Evolutionary conservation across 2,113 vertebrate genomes (phyloP).

Genomic region (Echinops telfairi): DNA sequence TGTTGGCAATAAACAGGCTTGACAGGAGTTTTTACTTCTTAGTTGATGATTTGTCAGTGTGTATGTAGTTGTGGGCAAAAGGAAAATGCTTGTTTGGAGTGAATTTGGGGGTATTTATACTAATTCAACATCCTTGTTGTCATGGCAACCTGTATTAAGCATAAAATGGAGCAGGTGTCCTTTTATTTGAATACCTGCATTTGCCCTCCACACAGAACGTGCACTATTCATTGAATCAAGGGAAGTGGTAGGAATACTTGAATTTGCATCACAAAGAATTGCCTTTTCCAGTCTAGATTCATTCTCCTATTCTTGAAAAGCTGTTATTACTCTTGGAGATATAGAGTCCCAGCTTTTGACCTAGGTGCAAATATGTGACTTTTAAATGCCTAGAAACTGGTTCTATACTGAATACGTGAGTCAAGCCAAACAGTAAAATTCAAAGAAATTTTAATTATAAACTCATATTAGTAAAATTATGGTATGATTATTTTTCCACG

Average conservation of each 20-base stretch:
- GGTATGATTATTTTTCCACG: background rate
- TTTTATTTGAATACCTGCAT: constrained; percentile 47
- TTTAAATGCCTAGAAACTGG: background rate
- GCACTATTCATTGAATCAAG: constrained; percentile 56
- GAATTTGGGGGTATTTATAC: constrained; percentile 18
- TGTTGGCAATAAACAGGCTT: constrained; percentile 23
- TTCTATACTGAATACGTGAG: background rate
- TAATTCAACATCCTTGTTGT: constrained; percentile 36
- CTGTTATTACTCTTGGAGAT: constrained; percentile 6
- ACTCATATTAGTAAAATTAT: background rate
- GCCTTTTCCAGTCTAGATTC: background rate
- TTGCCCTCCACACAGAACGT: background rate
- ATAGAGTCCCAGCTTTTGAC: background rate
- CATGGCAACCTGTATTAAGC: constrained; percentile 45
- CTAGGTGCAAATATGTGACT: background rate
- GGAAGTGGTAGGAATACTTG: constrained; percentile 12
- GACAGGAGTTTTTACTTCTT: constrained; percentile 31
- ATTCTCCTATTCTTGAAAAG: constrained; percentile 36
- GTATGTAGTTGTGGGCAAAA: background rate
- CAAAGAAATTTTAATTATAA: constrained; percentile 6
- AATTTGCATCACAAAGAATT: constrained; percentile 26
- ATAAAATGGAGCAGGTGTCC: constrained; percentile 49
- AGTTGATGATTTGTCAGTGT: constrained; percentile 38
- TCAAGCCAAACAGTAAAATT: background rate
- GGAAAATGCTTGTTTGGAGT: constrained; percentile 30